Conservation (phyloP, 2,113 vertebrate species). For the Sapajus apella region DNA sequence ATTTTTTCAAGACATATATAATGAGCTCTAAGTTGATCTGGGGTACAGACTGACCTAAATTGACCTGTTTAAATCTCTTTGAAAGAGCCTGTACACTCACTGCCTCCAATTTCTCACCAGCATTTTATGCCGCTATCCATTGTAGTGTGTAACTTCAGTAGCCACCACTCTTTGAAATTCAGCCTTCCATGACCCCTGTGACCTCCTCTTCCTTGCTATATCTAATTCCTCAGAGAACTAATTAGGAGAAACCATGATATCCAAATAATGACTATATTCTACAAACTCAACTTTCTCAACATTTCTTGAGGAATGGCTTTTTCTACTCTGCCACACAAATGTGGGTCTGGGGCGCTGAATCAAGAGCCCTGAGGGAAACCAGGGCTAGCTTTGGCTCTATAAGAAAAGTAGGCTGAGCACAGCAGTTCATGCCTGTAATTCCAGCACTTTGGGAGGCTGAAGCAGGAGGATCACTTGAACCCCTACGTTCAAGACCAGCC, state of each 20-base stretch:
- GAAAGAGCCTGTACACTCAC: background rate
- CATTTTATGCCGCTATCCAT: background rate
- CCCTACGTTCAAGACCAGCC: too few relatives aligned
- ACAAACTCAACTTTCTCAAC: background rate
- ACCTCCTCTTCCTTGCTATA: background rate
- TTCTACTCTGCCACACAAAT: background rate
- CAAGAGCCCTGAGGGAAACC: background rate
- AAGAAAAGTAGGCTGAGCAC: background rate
- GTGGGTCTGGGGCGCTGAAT: background rate
- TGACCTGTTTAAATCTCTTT: background rate
- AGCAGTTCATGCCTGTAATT: too few relatives aligned
- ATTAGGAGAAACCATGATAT: background rate
- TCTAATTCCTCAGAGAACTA: background rate
- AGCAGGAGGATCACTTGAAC: too few relatives aligned
- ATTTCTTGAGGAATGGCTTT: background rate
- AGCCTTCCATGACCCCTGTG: background rate
- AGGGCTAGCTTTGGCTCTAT: background rate
- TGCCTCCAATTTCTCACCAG: background rate
- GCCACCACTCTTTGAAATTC: background rate
- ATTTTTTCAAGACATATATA: background rate
- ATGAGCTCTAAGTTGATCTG: background rate
- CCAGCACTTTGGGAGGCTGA: too few relatives aligned
- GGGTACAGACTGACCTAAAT: background rate
- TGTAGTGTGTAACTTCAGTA: background rate
- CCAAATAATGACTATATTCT: background rate